Percentiles rank a stretch among this genome's conserved stretches.
These are phyloP conservation scores for Carterocephalus palaemon DNA, from an alignment of 2,888 invertebrate species.

Conservation along the genomic window DNA sequence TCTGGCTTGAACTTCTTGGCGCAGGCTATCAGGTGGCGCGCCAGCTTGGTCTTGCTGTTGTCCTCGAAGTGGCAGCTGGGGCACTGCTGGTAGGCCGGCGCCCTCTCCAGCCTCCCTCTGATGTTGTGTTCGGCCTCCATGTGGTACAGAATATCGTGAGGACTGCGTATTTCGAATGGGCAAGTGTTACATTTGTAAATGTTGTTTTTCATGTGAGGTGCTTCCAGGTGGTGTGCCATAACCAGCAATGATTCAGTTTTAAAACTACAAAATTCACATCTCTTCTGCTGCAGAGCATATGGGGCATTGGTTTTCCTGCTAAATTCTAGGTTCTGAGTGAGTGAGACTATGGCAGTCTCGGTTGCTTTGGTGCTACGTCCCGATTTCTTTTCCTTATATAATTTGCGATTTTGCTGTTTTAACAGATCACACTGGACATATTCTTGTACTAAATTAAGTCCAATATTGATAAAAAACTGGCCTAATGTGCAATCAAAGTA, in stretches of 20 bases:
- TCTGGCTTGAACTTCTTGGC: conserved; percentile 94
- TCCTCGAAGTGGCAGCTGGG: conserved; percentile 97
- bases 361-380: conserved; percentile 84
- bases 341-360: conserved; percentile 89
- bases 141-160: conserved; percentile 94
- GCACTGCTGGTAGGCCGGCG: conserved; percentile 95
- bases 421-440: conserved; percentile 94
- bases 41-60: conserved; percentile 94
- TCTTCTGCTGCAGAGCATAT: conserved; percentile 87
- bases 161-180: conserved; percentile 89
- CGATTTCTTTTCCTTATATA: conserved; percentile 83
- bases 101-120: conserved; percentile 91
- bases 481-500: conserved; percentile 94
- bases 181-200: conserved; percentile 94
- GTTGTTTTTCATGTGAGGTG: conserved; percentile 93
- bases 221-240: conserved; percentile 94
- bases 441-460: conserved; percentile 94
- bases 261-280: conserved; percentile 94
- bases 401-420: conserved; percentile 91
- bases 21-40: conserved; percentile 93
- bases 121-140: conserved; percentile 96
- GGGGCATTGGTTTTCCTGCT: conserved; percentile 93
- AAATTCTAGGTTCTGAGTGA: conserved; percentile 91
- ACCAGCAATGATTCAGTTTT: conserved; percentile 92
- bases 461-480: conserved; percentile 95